Percentiles rank a stretch among this genome's conserved stretches.
Evolutionary conservation across 35 echinoderm and acorn worm species (phyloP).

Genomic region (Apostichopus japonicus): DNA sequence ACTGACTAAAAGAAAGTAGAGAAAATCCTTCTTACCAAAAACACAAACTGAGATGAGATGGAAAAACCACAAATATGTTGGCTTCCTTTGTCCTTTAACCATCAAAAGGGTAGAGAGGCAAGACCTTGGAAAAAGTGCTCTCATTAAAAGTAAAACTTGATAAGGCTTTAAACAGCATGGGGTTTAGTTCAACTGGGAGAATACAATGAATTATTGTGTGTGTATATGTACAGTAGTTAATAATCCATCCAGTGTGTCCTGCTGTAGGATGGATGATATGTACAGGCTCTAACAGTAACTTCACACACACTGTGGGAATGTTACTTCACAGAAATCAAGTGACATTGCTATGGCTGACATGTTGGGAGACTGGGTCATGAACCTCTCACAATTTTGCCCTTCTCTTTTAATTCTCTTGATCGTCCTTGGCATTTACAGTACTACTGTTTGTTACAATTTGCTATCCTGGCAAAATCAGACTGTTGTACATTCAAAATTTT

Average conservation of each 20-base stretch:
- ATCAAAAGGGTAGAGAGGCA: background rate
- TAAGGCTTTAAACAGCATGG: background rate
- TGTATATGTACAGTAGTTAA: background rate
- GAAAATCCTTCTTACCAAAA: background rate
- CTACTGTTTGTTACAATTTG: too few species aligned
- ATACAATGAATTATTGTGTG: too few species aligned
- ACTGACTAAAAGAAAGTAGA: background rate
- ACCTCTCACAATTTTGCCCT: too few species aligned
- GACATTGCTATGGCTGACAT: background rate
- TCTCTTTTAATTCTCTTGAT: too few species aligned
- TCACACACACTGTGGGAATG: background rate
- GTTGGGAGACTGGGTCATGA: too few species aligned
- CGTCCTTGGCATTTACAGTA: too few species aligned
- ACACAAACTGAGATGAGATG: background rate
- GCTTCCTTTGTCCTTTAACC: background rate
- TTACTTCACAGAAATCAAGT: background rate
- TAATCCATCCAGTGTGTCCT: background rate
- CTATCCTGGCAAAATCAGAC: too few species aligned
- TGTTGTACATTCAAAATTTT: too few species aligned
- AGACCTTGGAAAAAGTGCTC: background rate
- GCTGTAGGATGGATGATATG: background rate
- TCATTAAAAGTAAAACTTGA: background rate
- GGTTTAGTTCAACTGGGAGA: background rate
- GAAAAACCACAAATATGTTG: slow-evolving; percentile 1
- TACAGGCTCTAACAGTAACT: background rate